Evolutionary conservation across 2,113 vertebrate genomes (phyloP).

Genomic region (Gallinago paraguaiae): DNA sequence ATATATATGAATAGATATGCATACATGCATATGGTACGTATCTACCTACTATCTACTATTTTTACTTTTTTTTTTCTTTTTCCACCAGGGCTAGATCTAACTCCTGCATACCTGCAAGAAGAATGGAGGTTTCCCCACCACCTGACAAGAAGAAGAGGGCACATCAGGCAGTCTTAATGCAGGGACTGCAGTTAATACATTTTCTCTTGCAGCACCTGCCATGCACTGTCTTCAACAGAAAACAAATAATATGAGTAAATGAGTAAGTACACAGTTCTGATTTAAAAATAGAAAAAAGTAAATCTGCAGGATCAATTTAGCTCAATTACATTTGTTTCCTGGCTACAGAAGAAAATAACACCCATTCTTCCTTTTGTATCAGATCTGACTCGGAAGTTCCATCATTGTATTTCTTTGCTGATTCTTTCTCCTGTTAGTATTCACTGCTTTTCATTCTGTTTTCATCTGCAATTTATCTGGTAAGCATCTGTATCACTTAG

Average conservation of each 20-base stretch:
- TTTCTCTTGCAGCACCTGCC: not conserved
- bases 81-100: not conserved
- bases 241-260: not conserved
- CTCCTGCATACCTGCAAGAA: not conserved
- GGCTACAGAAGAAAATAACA: not conserved
- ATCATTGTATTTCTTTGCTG: not conserved
- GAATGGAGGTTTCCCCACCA: not conserved
- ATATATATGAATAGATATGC: not conserved
- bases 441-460: not conserved
- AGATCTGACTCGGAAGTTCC: not conserved
- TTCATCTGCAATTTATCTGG: not conserved
- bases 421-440: not conserved
- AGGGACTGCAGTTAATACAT: not conserved
- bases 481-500: not conserved
- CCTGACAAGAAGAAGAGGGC: not conserved
- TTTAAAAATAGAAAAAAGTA: not conserved
- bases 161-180: not conserved
- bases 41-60: not conserved
- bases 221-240: not conserved
- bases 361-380: not conserved
- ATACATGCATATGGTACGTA: not conserved
- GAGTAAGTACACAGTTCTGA: not conserved
- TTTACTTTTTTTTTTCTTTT: not conserved
- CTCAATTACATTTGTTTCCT: not conserved
- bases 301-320: not conserved